Evolutionary conservation across 2,888 invertebrate genomes (phyloP).

Genomic region (Chymomyza fuscimana): DNA sequence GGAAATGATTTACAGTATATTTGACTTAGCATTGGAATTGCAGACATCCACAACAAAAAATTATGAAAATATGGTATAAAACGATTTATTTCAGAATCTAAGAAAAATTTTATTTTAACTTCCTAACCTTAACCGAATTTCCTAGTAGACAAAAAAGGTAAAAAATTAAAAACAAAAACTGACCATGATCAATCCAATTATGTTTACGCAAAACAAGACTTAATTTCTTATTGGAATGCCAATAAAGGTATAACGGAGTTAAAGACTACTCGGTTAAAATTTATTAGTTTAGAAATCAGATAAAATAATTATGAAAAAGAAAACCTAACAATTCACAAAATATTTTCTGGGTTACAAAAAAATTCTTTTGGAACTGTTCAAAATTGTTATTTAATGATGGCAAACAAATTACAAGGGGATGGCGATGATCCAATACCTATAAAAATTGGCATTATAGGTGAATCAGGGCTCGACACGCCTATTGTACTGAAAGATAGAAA

Average conservation of each 20-base stretch:
- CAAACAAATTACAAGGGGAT: slow-evolving; percentile 5
- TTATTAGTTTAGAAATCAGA: background rate
- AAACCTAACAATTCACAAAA: background rate
- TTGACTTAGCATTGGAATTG: background rate
- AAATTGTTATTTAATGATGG: slow-evolving; percentile 44
- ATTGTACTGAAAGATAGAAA: slow-evolving; percentile 85
- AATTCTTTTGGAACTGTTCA: slow-evolving; percentile 17
- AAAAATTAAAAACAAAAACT: too few relatives aligned
- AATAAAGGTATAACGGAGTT: background rate
- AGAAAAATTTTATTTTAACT: too few relatives aligned
- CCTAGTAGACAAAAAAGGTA: too few relatives aligned
- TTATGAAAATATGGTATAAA: too few relatives aligned
- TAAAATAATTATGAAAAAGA: background rate
- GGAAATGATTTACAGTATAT: slow-evolving; percentile 20
- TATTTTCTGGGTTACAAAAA: background rate
- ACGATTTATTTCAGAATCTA: too few relatives aligned
- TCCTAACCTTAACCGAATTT: too few relatives aligned
- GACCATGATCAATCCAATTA: too few relatives aligned
- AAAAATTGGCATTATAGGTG: slow-evolving; percentile 97
- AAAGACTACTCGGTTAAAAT: background rate
- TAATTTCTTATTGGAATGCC: too few relatives aligned
- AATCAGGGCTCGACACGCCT: slow-evolving; percentile 94
- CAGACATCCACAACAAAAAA: background rate
- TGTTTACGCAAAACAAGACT: too few relatives aligned
- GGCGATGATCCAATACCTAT: slow-evolving; percentile 20